A percentile compares a stretch with the other conserved stretches of the same genome.
phyloP scores from a whole-genome alignment of 2,797 vertebrate species.

The Liasis olivaceus region DNA sequence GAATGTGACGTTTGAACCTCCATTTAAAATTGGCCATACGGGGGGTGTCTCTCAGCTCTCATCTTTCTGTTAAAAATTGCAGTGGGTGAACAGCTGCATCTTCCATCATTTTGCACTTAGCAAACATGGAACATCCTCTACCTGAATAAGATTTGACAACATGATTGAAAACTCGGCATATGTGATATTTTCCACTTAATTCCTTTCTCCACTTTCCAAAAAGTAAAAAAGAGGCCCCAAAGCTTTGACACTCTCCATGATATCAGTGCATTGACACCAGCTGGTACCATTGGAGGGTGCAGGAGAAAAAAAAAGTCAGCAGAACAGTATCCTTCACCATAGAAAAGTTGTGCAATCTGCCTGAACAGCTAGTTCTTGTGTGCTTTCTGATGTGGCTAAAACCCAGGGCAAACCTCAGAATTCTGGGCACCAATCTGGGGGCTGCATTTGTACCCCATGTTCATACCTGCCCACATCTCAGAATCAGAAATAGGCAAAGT shows the following conservation, averaged over 20 bases:
- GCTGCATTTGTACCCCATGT: too few relatives aligned
- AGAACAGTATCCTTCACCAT: too few relatives aligned
- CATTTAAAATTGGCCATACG: constrained; percentile 50
- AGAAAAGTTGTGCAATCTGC: too few relatives aligned
- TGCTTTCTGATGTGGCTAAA: too few relatives aligned
- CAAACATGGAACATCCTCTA: background rate
- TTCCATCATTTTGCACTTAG: constrained; percentile 37
- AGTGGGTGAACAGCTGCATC: constrained; percentile 42
- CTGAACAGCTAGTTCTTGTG: too few relatives aligned
- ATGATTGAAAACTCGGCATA: background rate
- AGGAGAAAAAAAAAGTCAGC: too few relatives aligned
- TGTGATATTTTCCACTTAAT: background rate
- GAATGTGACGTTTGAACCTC: constrained; percentile 71
- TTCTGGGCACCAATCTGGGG: too few relatives aligned
- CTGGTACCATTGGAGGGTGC: too few relatives aligned
- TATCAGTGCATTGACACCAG: too few relatives aligned
- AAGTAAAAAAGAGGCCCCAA: background rate
- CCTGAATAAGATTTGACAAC: background rate
- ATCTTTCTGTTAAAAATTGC: constrained; percentile 32
- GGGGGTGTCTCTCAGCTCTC: background rate
- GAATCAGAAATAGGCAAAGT: too few relatives aligned
- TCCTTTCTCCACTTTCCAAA: background rate
- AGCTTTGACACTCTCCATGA: background rate
- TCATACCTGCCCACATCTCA: too few relatives aligned
- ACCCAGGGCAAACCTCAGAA: too few relatives aligned